Evolutionary conservation across 2,888 invertebrate genomes (phyloP).

Genomic region (Pristionchus entomophagus): DNA sequence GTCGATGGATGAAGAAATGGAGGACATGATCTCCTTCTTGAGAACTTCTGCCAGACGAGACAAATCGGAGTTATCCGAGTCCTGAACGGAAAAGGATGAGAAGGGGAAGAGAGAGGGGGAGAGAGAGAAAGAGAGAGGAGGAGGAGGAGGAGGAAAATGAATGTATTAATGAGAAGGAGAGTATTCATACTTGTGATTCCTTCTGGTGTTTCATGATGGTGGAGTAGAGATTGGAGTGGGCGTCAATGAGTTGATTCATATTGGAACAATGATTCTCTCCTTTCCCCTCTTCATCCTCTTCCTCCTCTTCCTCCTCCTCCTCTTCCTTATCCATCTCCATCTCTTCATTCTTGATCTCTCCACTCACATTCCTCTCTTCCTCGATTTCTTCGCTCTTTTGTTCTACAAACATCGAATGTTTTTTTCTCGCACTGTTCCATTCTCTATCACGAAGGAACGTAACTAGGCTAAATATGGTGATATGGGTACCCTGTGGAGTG

Average conservation of each 20-base stretch:
- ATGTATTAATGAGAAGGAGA: not conserved
- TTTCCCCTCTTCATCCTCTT: not conserved
- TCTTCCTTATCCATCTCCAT: not conserved
- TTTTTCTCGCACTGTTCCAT: not conserved
- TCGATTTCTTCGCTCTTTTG: not conserved
- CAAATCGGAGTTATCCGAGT: conserved; percentile 47
- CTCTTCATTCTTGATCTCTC: not conserved
- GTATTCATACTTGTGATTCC: not conserved
- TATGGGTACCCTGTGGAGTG: not conserved
- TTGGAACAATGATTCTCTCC: not conserved
- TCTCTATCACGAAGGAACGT: too few relatives aligned
- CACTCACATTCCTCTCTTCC: not conserved
- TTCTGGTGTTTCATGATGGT: not conserved
- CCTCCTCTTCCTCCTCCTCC: not conserved
- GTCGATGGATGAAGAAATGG: conserved; percentile 88
- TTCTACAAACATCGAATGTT: not conserved
- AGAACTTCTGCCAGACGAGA: conserved; percentile 91
- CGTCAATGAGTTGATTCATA: conserved; percentile 45
- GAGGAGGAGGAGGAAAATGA: not conserved
- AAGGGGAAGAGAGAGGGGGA: not conserved
- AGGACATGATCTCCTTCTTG: conserved; percentile 90
- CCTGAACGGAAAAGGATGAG: not conserved
- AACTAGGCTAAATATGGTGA: too few relatives aligned
- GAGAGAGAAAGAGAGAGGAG: not conserved
- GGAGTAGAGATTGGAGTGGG: conserved; percentile 31